Evolutionary conservation across 2,888 invertebrate genomes (phyloP).

Genomic region (Dynastes hyllus): DNA sequence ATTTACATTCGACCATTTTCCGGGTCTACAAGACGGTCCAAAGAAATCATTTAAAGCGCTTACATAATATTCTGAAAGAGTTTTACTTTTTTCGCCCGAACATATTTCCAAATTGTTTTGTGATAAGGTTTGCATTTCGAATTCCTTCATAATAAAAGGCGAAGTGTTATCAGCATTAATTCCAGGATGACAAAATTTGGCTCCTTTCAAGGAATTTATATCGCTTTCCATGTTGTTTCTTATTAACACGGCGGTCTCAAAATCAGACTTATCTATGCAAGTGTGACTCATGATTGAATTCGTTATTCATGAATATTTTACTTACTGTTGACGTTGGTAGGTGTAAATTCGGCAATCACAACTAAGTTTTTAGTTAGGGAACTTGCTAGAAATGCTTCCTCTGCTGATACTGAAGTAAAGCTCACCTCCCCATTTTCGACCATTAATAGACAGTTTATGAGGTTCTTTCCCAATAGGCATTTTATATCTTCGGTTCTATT

Average conservation of each 20-base stretch:
- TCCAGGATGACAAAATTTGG: conserved; percentile 80
- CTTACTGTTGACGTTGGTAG: background rate
- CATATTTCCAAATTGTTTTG: conserved; percentile 56
- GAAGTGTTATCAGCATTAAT: conserved; percentile 76
- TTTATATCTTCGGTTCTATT: conserved; percentile 57
- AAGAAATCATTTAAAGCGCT: conserved; percentile 78
- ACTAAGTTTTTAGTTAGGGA: conserved; percentile 69
- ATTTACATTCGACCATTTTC: conserved; percentile 77
- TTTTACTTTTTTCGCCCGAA: conserved; percentile 2
- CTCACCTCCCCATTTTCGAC: conserved; percentile 71
- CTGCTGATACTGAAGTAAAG: conserved; percentile 69
- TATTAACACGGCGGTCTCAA: conserved; percentile 77
- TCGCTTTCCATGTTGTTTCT: conserved; percentile 68
- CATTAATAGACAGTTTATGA: conserved; percentile 75
- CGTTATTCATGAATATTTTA: background rate
- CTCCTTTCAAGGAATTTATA: conserved; percentile 71
- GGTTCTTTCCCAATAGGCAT: conserved; percentile 52
- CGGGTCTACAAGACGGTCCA: conserved; percentile 82
- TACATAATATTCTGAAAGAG: conserved; percentile 75
- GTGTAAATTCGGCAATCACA: conserved; percentile 72
- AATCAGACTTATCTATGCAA: conserved; percentile 63
- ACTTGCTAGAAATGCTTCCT: conserved; percentile 75
- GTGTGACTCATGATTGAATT: background rate
- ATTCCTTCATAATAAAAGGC: conserved; percentile 75
- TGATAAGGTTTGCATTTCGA: conserved; percentile 70